These are phyloP conservation scores for Nemotelus nigrinus DNA, from an alignment of 2,888 invertebrate genomes.

Conservation along the genomic window DNA sequence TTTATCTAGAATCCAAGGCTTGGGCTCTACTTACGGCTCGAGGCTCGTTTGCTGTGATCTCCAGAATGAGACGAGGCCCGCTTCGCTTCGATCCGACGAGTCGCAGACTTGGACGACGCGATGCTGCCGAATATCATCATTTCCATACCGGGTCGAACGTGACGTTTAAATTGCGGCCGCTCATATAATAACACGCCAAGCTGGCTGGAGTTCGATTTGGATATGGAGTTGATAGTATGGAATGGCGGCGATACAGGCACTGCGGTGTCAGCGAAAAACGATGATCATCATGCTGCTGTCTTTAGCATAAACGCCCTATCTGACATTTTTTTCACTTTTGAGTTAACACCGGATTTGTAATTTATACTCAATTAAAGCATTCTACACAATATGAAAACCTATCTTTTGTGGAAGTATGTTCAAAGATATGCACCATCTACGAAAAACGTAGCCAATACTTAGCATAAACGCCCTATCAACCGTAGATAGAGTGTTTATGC, in stretches of 20 bases:
- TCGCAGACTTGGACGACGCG: not conserved
- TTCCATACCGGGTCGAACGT: not conserved
- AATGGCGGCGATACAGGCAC: not conserved
- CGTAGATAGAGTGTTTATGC: too few relatives aligned
- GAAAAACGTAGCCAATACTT: too few relatives aligned
- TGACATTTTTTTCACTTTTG: too few relatives aligned
- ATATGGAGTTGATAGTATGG: not conserved
- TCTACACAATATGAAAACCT: too few relatives aligned
- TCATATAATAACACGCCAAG: not conserved
- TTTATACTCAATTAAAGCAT: too few relatives aligned
- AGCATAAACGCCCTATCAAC: too few relatives aligned
- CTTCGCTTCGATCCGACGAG: too few relatives aligned
- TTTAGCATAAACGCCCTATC: too few relatives aligned
- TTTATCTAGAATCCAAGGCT: slow-evolving; percentile 26
- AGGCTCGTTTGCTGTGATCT: slow-evolving; percentile 23
- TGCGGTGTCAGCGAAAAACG: slow-evolving; percentile 16
- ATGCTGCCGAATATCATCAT: not conserved
- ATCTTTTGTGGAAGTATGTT: too few relatives aligned
- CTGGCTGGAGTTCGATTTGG: not conserved
- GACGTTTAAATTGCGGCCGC: slow-evolving; percentile 28
- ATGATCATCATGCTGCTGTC: not conserved
- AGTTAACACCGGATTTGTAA: too few relatives aligned
- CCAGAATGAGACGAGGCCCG: slow-evolving; percentile 7
- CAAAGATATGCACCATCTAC: too few relatives aligned
- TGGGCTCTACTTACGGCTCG: slow-evolving; percentile 9